phyloP scores from a whole-genome alignment of 2,888 invertebrate genomes.

The Dioctria rufipes region DNA sequence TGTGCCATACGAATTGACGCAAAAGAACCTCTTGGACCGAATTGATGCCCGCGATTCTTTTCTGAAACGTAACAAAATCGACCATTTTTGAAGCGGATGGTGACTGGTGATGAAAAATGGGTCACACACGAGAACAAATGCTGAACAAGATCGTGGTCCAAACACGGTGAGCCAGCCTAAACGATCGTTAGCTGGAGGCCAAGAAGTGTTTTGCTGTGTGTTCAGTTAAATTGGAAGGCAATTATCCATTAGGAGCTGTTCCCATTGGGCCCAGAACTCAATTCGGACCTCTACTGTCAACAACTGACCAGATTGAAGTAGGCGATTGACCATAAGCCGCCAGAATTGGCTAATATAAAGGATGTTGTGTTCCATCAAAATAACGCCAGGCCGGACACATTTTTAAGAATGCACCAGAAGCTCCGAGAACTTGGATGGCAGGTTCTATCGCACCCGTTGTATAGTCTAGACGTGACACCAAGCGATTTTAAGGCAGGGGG shows the following conservation, averaged over 20 bases:
- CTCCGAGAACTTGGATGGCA: conserved; percentile 61
- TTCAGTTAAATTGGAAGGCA: conserved; percentile 11
- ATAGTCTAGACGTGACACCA: too few species aligned
- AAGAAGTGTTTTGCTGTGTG: conserved; percentile 42
- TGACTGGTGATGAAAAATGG: conserved; percentile 61
- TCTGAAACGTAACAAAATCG: conserved; percentile 59
- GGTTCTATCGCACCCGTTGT: too few species aligned
- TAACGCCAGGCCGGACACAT: conserved; percentile 54
- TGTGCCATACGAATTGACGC: conserved; percentile 26
- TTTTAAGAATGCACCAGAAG: conserved; percentile 60
- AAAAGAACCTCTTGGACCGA: conserved; percentile 29
- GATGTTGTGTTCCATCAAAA: conserved; percentile 59
- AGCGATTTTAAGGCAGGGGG: too few species aligned
- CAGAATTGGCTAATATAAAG: conserved; percentile 25
- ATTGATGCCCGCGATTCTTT: conserved; percentile 56
- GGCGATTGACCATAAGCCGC: not conserved
- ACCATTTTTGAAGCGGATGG: conserved; percentile 60
- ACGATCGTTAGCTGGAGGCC: conserved; percentile 55
- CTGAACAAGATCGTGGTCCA: conserved; percentile 57
- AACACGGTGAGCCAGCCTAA: conserved; percentile 46
- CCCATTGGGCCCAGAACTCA: conserved; percentile 6
- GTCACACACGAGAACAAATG: conserved; percentile 53
- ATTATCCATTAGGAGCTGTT: conserved; percentile 22
- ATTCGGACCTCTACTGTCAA: conserved; percentile 55
- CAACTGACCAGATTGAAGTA: conserved; percentile 54